phyloP scores from a whole-genome alignment of 2,888 invertebrate species.

The Lithophane ornitopus region DNA sequence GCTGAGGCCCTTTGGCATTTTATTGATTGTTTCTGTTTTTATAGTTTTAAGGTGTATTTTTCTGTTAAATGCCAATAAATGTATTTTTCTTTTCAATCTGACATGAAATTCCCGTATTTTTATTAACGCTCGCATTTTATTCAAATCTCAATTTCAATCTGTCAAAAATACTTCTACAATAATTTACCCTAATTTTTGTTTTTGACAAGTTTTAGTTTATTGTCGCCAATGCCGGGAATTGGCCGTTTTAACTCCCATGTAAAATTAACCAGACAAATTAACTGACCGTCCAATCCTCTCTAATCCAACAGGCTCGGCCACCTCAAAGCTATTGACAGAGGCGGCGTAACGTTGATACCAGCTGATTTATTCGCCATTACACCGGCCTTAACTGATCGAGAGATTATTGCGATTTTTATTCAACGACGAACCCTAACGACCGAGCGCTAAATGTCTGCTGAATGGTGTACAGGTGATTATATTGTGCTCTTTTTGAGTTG shows the following conservation, averaged over 20 bases:
- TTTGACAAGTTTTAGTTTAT: no score
- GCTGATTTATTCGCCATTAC: slow-evolving; percentile 89
- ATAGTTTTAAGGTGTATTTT: no score
- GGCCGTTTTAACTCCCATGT: not conserved
- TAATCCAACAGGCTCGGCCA: slow-evolving; percentile 68
- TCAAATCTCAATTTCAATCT: no score
- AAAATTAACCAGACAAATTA: slow-evolving; percentile 12
- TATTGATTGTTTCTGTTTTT: no score
- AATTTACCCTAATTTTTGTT: no score
- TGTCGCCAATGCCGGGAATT: no score
- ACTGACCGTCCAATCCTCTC: slow-evolving; percentile 68
- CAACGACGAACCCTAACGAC: slow-evolving; percentile 74
- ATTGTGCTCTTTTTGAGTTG: slow-evolving; percentile 13
- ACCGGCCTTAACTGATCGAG: slow-evolving; percentile 83
- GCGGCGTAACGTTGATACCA: slow-evolving; percentile 84
- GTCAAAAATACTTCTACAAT: no score
- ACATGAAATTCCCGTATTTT: no score
- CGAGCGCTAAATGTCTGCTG: slow-evolving; percentile 56
- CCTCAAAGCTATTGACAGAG: slow-evolving; percentile 87
- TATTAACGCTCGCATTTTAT: no score
- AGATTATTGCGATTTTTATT: slow-evolving; percentile 83
- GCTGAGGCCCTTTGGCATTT: no score
- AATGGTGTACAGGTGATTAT: slow-evolving; percentile 18
- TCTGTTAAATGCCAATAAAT: no score
- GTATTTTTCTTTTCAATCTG: no score